phyloP scores from a whole-genome alignment of 2,888 invertebrate genomes.

The Cotesia congregata region DNA sequence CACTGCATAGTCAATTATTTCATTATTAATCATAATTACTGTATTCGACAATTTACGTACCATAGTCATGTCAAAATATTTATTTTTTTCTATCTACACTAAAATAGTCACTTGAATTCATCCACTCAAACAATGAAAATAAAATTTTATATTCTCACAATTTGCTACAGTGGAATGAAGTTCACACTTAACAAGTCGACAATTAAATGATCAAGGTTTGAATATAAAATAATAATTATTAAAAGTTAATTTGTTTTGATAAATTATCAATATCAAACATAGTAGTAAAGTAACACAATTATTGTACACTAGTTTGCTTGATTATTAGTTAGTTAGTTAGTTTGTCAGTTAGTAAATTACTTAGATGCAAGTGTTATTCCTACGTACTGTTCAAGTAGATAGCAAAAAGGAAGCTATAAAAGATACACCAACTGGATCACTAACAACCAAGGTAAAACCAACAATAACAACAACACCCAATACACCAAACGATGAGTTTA shows the following conservation, averaged over 20 bases:
- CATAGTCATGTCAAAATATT: background rate
- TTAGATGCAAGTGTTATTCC: constrained; percentile 43
- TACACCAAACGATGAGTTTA: constrained; percentile 78
- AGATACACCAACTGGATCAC: constrained; percentile 39
- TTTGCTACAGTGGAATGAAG: constrained; percentile 44
- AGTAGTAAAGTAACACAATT: constrained; percentile 10
- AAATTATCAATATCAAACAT: background rate
- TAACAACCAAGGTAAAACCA: constrained; percentile 38
- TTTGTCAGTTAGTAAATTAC: background rate
- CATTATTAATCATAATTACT: no score
- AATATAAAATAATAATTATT: background rate
- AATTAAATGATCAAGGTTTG: constrained; percentile 37
- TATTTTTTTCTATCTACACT: background rate
- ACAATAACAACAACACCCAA: constrained; percentile 44
- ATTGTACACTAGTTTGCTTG: constrained; percentile 21
- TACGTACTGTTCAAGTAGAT: constrained; percentile 61
- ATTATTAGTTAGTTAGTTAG: constrained; percentile 21
- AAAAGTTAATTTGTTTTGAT: background rate
- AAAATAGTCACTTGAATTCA: background rate
- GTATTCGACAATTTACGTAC: no score
- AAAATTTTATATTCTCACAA: constrained; percentile 11
- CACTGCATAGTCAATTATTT: background rate
- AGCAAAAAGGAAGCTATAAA: constrained; percentile 51
- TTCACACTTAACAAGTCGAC: constrained; percentile 30
- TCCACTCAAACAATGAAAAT: constrained; percentile 10